phyloP scores from a whole-genome alignment of 2,888 invertebrate species.

The Heliconius aoede region DNA sequence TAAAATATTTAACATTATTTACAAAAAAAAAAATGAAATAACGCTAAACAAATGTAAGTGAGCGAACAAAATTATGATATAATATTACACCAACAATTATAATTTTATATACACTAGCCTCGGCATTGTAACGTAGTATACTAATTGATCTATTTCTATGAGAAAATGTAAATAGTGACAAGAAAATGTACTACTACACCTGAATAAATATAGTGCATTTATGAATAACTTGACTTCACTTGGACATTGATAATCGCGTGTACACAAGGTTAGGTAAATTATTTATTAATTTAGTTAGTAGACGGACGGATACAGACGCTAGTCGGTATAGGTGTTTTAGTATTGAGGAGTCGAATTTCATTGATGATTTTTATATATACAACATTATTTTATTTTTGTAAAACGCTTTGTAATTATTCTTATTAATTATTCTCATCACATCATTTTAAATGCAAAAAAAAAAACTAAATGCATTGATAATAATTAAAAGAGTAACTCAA shows the following conservation, averaged over 20 bases:
- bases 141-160: constrained; percentile 23
- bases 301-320: neutral
- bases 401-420: too few species aligned
- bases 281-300: neutral
- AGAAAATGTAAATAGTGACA: constrained; percentile 20
- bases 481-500: too few species aligned
- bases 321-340: neutral
- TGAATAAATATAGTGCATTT: neutral
- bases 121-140: constrained; percentile 23
- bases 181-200: neutral
- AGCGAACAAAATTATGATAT: neutral
- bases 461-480: too few species aligned
- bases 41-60: too few species aligned
- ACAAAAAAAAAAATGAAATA: too few species aligned
- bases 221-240: neutral
- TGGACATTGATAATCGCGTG: constrained; percentile 4
- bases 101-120: constrained; percentile 17
- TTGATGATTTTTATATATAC: neutral
- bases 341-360: neutral
- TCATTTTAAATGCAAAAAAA: too few species aligned
- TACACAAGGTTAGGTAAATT: constrained; percentile 11
- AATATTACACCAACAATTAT: neutral
- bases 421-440: too few species aligned
- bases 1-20: too few species aligned
- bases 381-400: too few species aligned